Evolutionary conservation across 2,113 vertebrate genomes (phyloP).

Genomic region (Erythrolamprus reginae): DNA sequence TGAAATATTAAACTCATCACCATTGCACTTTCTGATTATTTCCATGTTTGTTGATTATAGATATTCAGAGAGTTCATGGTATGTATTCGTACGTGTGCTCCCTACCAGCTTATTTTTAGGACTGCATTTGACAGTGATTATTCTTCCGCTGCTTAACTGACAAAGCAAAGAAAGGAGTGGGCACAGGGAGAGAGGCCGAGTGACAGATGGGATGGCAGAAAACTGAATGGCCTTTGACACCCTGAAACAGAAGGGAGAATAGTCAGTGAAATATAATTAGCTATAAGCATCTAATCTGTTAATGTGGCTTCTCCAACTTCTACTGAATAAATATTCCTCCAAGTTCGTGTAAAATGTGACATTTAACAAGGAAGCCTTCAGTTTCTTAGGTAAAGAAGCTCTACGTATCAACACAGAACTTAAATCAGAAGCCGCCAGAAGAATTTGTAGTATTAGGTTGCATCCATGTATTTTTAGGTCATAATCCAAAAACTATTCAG

Average conservation of each 20-base stretch:
- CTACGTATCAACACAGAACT: not conserved
- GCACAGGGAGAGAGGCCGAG: not conserved
- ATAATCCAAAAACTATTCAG: not conserved
- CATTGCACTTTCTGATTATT: not conserved
- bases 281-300: not conserved
- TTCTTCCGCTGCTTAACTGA: not conserved
- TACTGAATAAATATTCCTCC: not conserved
- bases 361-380: not conserved
- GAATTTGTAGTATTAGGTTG: not conserved
- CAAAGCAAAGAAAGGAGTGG: not conserved
- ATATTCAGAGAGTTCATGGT: not conserved
- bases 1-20: not conserved
- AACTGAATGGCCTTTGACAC: not conserved
- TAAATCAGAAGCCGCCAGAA: not conserved
- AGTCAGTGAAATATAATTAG: not conserved
- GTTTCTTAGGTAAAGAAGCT: not conserved
- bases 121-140: not conserved
- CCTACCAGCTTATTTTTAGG: not conserved
- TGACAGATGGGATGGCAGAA: not conserved
- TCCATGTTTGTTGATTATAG: not conserved
- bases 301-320: not conserved
- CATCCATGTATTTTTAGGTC: not conserved
- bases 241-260: not conserved
- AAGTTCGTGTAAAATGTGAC: not conserved
- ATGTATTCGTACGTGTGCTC: not conserved